Conservation (phyloP, 2,888 invertebrate genomes). For the Lycophotia porphyrea region DNA sequence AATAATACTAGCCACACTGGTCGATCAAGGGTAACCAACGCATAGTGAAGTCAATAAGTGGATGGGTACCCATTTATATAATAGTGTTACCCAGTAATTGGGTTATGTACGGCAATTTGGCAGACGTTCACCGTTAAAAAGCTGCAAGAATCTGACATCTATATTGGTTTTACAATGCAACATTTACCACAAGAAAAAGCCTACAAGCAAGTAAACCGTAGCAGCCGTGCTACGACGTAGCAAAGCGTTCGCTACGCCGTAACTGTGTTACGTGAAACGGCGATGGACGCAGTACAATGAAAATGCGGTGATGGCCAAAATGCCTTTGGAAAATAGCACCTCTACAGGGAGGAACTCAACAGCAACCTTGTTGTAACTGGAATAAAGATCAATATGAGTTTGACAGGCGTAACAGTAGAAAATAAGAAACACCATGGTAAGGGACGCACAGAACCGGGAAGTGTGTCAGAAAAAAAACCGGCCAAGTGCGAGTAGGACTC, state of each 20-base stretch:
- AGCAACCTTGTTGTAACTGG: not conserved
- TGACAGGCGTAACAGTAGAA: too few relatives aligned
- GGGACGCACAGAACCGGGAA: too few relatives aligned
- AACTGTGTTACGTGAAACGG: not conserved
- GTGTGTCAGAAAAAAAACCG: too few relatives aligned
- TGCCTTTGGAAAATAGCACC: not conserved
- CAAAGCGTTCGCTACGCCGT: slow-evolving; percentile 26
- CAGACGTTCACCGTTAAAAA: not conserved
- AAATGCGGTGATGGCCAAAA: not conserved
- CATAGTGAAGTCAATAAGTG: not conserved
- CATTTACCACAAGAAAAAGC: not conserved
- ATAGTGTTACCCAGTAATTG: not conserved
- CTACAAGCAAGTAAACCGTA: not conserved
- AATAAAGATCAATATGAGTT: too few relatives aligned
- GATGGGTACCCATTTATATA: not conserved
- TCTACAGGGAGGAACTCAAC: too few relatives aligned
- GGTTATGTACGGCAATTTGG: not conserved
- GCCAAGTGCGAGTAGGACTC: too few relatives aligned
- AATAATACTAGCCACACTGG: too few relatives aligned
- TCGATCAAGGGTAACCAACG: not conserved
- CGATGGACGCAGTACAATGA: slow-evolving; percentile 1
- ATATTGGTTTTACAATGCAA: too few relatives aligned
- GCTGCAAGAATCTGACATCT: not conserved
- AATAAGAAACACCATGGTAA: too few relatives aligned
- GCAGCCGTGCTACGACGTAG: slow-evolving; percentile 30